Evolutionary conservation across 2,797 vertebrate species (phyloP), one percentile per base, ranked within the genome.

Genomic region (Paratrypauchen microcephalus): DNA sequence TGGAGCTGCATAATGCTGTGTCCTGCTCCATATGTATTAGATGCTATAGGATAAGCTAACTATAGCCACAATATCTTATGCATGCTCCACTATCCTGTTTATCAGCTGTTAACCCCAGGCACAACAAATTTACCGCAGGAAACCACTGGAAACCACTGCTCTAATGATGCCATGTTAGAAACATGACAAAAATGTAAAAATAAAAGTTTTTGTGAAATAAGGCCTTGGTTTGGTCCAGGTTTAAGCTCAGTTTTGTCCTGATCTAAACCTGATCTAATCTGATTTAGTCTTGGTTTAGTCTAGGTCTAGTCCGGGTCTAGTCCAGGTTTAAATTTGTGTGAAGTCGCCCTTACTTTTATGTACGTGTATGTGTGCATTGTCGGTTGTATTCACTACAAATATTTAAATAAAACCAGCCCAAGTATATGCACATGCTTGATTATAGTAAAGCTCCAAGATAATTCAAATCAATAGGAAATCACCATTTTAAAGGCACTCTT

Each of bases 11-110:
- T 12, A 55, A 55, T 21, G 28, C 1, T 12, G 59, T 60, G 30
- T 19, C 1, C 59, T 61, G 3, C 32, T 61, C 0, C 59, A 61
- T 61, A 61, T 61, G 59, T 61, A 61, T 61, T 41, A 61, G n/a
- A 39, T n/a, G 21, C 59, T 61, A 41, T 21, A 12, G 59, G 59
- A n/a, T 21, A 5, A 18, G 1, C 60, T 21, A 23, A 62, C 36
- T 41, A 23, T 23, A 59, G 26, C 28, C 56, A 23, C 52, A 11
- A 11, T 23, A n/a, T 1, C 9, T 32, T 60, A 60, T 60, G 58
- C 32, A 41, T 45, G 19, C 60, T 23, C n/a, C 12, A 41, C 32
- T 41, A 11, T 12, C 4, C 11, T 41, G 36, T 62, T 62, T 61
- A 39, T 39, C 32, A 15, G 41, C 11, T 13, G 4, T 16, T 62